Evolutionary conservation across 1,140 invertebrate species (phyloP), one percentile per base, ranked within the genome.

Genomic region (Spodoptera litura): DNA sequence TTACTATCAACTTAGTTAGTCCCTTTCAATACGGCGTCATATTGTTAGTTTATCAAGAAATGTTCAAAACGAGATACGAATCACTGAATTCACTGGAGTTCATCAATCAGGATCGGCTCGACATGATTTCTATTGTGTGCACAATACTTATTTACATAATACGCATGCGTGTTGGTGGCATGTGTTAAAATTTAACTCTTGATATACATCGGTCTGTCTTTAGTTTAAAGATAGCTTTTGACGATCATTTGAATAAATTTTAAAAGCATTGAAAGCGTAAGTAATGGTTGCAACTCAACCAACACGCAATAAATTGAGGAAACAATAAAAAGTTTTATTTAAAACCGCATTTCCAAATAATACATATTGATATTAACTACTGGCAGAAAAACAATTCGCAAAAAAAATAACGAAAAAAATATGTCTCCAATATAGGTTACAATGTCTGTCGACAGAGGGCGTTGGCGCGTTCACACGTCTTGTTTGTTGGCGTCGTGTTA

Each of bases 41-140:
- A 83, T 75, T 82, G 83, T 85, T 78, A 79, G 77, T 81, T 89
- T 88, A 90, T 90, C 83, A 88, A 85, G 84, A 83, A 86, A 85
- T 82, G 81, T 82, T 66, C 78, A 58, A 75, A 53, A 66, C 38
- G 62, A 78, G 85, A 87, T 86, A 83, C 68, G 61, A 78, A 90
- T 89, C 87, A 75, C 62, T 44, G 38, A 78, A 83, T 85, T 84
- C 81, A 81, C 59, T 56, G 59, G 51, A 49, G 78, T 81, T 78
- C 88, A 91, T 90, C 87, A 90, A 90, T 89, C 88, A 89, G 90
- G 88, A 88, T 91, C 78, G 72, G 25, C 31, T 55, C 53, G 85
- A 87, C 89, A 82, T 80, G 74, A 85, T 85, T 80, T 84, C 86
- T 81, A 88, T 89, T 88, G 88, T 89, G 88, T 86, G 77, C 77